Evolutionary conservation across 2,797 vertebrate genomes (phyloP).

Genomic region (Helicolenus hilgendorfi): DNA sequence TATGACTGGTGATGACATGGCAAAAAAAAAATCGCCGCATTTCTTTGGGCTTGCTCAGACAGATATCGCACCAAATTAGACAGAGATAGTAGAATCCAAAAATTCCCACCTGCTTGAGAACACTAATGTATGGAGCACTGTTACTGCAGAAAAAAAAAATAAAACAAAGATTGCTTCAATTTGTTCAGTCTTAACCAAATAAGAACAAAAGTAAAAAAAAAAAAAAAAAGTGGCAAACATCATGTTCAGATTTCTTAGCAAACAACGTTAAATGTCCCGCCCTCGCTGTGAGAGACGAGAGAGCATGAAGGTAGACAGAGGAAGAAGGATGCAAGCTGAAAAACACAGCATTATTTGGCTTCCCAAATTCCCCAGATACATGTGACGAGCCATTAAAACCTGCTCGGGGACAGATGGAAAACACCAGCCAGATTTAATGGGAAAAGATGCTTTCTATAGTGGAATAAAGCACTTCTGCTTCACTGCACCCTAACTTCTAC

Average conservation of each 20-base stretch:
- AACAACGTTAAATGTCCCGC: background rate
- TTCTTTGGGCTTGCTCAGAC: too few relatives aligned
- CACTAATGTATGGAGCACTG: background rate
- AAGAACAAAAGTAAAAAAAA: background rate
- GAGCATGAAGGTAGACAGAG: background rate
- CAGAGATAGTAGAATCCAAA: background rate
- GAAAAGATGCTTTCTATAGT: conserved; percentile 36
- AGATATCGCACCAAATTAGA: background rate
- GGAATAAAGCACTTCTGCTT: conserved; percentile 56
- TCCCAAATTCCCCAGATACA: background rate
- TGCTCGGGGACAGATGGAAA: conserved; percentile 31
- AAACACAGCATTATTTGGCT: background rate
- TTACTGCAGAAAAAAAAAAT: background rate
- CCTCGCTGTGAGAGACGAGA: background rate
- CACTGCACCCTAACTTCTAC: conserved; percentile 26
- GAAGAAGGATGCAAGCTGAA: background rate
- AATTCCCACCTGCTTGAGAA: too few relatives aligned
- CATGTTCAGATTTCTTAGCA: background rate
- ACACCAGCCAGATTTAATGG: conserved; percentile 33
- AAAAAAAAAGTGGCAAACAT: background rate
- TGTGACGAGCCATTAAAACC: conserved; percentile 47
- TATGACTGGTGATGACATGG: too few relatives aligned
- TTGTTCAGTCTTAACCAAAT: background rate
- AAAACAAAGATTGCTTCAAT: background rate
- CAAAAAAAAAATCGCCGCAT: too few relatives aligned